Base-by-base conservation (phyloP, 1,140 invertebrate species). In the Macrobrachium nipponense region DNA sequence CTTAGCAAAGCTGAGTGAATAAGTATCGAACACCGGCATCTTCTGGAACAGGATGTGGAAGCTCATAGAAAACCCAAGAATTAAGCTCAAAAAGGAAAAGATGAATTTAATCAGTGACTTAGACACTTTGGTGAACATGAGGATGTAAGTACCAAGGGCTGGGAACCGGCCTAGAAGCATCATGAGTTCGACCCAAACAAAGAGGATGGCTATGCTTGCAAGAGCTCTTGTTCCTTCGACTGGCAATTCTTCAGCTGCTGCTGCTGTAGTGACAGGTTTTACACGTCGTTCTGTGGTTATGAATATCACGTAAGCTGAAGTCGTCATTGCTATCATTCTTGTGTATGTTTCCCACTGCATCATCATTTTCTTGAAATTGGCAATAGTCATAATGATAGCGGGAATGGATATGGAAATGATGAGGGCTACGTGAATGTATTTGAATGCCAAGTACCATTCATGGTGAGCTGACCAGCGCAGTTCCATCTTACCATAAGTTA, bases 101-200 rank as follows among this genome's bases (percentile, higher is more conserved):
- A 90, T 64, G 81, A 90, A 90, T n/a, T 81, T 89, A 23, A 89
- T 68, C 68, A 90, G 89, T 18, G 82, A 90, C 58, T 72, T 80
- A 1, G 87, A 75, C 5, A 90, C 89, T 44, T 76, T 87, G 60
- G 78, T 87, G 61, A 90, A 89, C 86, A 90, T 89, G 12, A 90
- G 85, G 59, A 90, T 89, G 73, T 90, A 89, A 58, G 89, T 96
- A 3, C 95, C 95, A 36, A 95, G 91, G 61, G 93, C 90, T 8
- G 93, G 93, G 5, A 96, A 95, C 86, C 95, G 94, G 14, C 95
- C 95, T 51, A 96, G 93, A 0, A 96, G 90, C 8, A 96, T 91
- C 4, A 96, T 93, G 17, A 96, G 90, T 90, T 96, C 95, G 82
- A 94, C 92, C 51, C 95, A 94, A 1, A 95, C 95, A 51, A 96